Conservation (phyloP, 2,113 vertebrate genomes). For the Silurus asotus region DNA sequence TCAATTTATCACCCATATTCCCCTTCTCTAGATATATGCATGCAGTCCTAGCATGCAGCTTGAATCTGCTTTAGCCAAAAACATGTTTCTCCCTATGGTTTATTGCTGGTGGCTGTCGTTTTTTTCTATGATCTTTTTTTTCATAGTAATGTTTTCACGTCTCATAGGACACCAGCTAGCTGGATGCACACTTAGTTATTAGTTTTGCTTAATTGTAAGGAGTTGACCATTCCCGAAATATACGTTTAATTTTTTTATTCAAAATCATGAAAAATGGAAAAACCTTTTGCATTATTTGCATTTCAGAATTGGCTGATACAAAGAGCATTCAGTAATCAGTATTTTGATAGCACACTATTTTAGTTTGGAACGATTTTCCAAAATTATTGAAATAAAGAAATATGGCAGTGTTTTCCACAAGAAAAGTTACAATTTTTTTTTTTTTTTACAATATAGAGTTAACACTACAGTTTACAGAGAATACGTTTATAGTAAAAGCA, state of each 20-base stretch:
- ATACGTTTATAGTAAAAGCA: background rate
- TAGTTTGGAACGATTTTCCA: background rate
- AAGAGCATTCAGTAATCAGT: background rate
- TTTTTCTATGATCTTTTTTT: background rate
- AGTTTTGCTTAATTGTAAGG: background rate
- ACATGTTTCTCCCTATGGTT: conserved; percentile 17
- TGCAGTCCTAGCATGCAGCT: conserved; percentile 56
- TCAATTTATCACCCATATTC: conserved; percentile 15
- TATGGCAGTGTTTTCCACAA: background rate
- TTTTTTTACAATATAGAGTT: background rate
- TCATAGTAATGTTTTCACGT: background rate
- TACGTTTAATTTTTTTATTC: background rate
- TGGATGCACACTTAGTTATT: background rate
- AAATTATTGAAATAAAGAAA: background rate
- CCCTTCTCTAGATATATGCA: conserved; percentile 44
- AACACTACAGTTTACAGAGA: background rate
- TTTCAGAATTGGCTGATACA: background rate
- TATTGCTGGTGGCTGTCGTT: background rate
- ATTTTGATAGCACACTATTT: background rate
- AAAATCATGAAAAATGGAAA: background rate
- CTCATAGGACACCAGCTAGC: background rate
- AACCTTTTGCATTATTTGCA: background rate
- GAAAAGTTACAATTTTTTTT: background rate
- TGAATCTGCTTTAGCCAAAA: conserved; percentile 22
- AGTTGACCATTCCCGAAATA: background rate